A percentile compares a stretch with the other conserved stretches of the same genome.
Evolutionary conservation across 1,140 invertebrate species (phyloP).

Genomic region (Diorhabda sublineata): DNA sequence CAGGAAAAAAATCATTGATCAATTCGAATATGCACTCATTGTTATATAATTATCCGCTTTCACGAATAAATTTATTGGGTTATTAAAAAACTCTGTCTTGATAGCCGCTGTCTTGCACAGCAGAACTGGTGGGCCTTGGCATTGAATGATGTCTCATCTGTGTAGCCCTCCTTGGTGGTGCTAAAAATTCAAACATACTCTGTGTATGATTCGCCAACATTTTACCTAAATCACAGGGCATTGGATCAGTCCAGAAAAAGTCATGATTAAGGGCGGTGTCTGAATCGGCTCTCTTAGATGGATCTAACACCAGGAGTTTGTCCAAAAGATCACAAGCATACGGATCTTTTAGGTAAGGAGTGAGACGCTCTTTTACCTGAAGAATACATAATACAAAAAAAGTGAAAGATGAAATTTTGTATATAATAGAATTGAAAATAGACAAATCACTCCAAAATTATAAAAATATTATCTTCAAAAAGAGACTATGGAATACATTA

Average conservation of each 20-base stretch:
- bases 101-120: slow-evolving; percentile 60
- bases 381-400: neutral
- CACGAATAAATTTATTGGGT: no score
- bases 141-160: slow-evolving; percentile 67
- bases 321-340: slow-evolving; percentile 92
- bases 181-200: slow-evolving; percentile 95
- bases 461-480: neutral
- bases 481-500: slow-evolving; percentile 6
- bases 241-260: slow-evolving; percentile 97
- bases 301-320: slow-evolving; percentile 87
- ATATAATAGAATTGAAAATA: no score
- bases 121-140: slow-evolving; percentile 52
- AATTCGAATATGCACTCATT: no score
- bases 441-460: neutral
- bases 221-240: slow-evolving; percentile 86
- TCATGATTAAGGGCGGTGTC: slow-evolving; percentile 95
- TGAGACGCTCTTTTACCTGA: slow-evolving; percentile 76
- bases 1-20: no score
- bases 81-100: slow-evolving; percentile 71
- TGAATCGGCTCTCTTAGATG: slow-evolving; percentile 83
- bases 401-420: no score
- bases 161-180: slow-evolving; percentile 70
- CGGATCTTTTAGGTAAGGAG: slow-evolving; percentile 88
- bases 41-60: no score
- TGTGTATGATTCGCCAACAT: slow-evolving; percentile 92